Base-by-base conservation (phyloP, 2,797 vertebrate genomes). In the Rhinoraja longicauda region DNA sequence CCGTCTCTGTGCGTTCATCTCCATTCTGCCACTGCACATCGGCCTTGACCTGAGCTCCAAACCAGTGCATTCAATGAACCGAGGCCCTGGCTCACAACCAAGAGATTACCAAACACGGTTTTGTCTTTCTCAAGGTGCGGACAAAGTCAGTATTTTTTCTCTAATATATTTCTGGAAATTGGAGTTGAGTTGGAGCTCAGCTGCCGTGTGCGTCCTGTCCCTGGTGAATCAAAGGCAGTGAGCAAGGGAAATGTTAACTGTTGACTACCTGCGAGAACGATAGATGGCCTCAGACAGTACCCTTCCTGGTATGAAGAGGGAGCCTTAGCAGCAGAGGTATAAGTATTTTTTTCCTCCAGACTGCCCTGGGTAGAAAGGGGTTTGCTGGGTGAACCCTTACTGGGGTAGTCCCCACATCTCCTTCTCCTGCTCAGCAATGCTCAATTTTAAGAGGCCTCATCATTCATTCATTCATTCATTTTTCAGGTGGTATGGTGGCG, bases 41-140 rank as follows among this genome's bases (percentile, higher is more conserved):
- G 59, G 36, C 32, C n/a, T 36, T 19, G 84, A 88, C 84, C 84
- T 88, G 67, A 19, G 15, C 84, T 88, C 59, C 64, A 62, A 88
- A 88, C 53, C 29, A 32, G 15, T 86, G 82, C 13, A 2, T n/a
- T 64, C n/a, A 62, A 86, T 19, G 57, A 86, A 62, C 57, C 29
- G 4, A 64, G 86, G 57, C 29, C 29, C 57, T 86, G 82, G 82
- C 57, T 86, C 82, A 86, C 29, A 86, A 29, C 82, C 84, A 88
- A n/a, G 10, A 15, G 5, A 57, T n/a, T 84, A 13, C 29, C 81
- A 84, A 84, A 59, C 62, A 88, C n/a, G 84, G n/a, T 36, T 88
- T 88, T 88, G 84, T 88, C 84, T 88, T 88, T 88, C 84, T 36
- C 17, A 15, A 88, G 15, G 29, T n/a, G 9, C 59, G 57, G 57